phyloP scores from a whole-genome alignment of 2,113 vertebrate genomes.

The Dolichotis patagonum region DNA sequence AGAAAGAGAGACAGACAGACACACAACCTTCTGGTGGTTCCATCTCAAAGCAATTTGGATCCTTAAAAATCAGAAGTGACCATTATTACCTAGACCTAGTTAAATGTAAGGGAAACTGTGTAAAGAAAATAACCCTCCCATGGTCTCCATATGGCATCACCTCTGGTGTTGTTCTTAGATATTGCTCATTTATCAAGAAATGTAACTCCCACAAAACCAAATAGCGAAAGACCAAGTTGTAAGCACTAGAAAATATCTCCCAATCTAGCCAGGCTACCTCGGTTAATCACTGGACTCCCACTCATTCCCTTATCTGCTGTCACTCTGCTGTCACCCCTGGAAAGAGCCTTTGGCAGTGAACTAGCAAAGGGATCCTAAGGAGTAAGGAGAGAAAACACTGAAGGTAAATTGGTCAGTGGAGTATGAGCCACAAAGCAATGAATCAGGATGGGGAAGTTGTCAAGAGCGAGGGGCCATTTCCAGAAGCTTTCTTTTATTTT shows the following conservation, averaged over 20 bases:
- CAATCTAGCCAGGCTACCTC: background rate
- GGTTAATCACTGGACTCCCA: rapidly evolving
- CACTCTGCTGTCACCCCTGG: too few species aligned
- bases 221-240: background rate
- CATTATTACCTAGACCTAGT: background rate
- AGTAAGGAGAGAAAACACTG: background rate
- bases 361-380: background rate
- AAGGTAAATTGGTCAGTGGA: background rate
- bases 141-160: background rate
- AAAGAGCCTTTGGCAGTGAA: background rate
- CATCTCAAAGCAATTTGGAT: background rate
- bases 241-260: background rate
- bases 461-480: background rate
- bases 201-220: background rate
- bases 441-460: rapidly evolving
- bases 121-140: background rate
- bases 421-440: background rate
- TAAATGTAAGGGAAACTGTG: background rate
- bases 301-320: rapidly evolving
- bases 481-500: background rate
- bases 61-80: background rate
- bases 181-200: background rate
- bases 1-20: background rate
- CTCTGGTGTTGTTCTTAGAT: background rate
- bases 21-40: too few species aligned